Conservation (phyloP, 1,140 invertebrate genomes). For the Cylas formicarius region DNA sequence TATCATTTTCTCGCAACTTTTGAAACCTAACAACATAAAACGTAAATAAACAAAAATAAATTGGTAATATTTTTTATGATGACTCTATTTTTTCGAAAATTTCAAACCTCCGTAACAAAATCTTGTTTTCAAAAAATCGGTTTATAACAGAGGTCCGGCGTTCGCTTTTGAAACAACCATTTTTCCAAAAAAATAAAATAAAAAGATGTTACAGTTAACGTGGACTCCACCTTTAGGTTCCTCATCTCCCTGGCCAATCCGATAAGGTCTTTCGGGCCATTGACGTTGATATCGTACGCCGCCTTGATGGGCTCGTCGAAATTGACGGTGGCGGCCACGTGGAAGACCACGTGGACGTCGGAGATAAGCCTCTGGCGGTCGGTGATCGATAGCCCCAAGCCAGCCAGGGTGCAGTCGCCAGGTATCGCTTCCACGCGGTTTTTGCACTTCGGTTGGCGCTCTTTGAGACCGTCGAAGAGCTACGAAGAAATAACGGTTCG, state of each 20-base stretch:
- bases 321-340: slow-evolving; percentile 81
- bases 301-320: slow-evolving; percentile 73
- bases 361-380: slow-evolving; percentile 51
- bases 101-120: too few relatives aligned
- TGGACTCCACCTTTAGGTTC: slow-evolving; percentile 47
- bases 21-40: too few relatives aligned
- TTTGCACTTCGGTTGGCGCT: slow-evolving; percentile 35
- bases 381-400: slow-evolving; percentile 53
- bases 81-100: background rate
- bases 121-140: background rate
- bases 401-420: slow-evolving; percentile 40
- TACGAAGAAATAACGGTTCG: slow-evolving; percentile 20
- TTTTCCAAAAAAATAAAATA: too few relatives aligned
- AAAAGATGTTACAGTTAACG: too few relatives aligned
- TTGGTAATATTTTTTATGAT: background rate
- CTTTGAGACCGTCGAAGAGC: slow-evolving; percentile 28
- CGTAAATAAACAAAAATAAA: too few relatives aligned
- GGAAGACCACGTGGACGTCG: slow-evolving; percentile 71
- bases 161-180: too few relatives aligned
- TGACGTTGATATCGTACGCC: slow-evolving; percentile 55
- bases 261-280: slow-evolving; percentile 52
- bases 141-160: background rate
- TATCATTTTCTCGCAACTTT: too few relatives aligned
- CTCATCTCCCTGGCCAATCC: slow-evolving; percentile 56
- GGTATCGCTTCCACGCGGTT: slow-evolving; percentile 41